Evolutionary conservation across 2,113 vertebrate genomes (phyloP).

Genomic region (Eulemur macaco): DNA sequence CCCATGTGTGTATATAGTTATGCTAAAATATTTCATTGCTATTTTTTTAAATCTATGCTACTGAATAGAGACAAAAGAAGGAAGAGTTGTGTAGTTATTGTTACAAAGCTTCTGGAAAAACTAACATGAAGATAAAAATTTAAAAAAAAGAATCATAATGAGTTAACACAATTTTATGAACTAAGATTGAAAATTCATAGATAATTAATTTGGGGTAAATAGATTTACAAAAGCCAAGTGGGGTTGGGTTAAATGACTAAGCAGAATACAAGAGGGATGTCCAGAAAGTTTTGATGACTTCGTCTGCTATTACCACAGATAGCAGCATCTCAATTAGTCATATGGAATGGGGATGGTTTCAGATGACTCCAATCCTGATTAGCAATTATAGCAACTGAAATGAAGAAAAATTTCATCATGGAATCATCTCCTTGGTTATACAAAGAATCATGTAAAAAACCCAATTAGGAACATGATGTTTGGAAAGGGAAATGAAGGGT

Average conservation of each 20-base stretch:
- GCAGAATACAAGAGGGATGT: background rate
- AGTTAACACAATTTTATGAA: background rate
- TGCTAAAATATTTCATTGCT: slow-evolving; percentile 32
- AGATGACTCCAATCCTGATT: background rate
- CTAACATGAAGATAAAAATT: background rate
- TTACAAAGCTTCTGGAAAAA: background rate
- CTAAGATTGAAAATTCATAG: background rate
- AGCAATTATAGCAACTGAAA: background rate
- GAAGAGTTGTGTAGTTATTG: background rate
- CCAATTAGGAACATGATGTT: background rate
- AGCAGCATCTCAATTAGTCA: background rate
- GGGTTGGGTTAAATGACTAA: background rate
- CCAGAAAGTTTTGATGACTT: background rate
- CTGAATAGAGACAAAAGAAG: background rate
- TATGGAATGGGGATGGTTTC: background rate
- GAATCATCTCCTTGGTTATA: background rate
- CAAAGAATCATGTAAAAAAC: background rate
- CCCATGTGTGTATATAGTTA: background rate
- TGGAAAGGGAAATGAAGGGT: background rate
- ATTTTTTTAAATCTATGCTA: background rate
- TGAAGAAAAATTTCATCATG: background rate
- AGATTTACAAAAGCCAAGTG: background rate
- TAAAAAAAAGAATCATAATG: background rate
- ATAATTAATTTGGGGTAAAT: background rate
- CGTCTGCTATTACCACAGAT: background rate